These are phyloP conservation scores for Spea multiplicata DNA, from an alignment of 2,113 vertebrate genomes.

Conservation along the genomic window DNA sequence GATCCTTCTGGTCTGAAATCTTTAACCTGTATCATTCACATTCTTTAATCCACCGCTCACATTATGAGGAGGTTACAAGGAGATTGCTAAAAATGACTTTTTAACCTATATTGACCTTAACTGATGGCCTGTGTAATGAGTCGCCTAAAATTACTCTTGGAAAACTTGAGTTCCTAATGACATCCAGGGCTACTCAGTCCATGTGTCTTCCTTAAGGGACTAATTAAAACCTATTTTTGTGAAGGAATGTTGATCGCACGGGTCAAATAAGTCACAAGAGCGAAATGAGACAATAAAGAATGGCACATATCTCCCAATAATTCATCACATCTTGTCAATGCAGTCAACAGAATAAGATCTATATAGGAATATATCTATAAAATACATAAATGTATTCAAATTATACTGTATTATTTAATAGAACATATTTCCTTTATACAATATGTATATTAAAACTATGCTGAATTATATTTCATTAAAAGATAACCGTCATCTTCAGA, in stretches of 20 bases:
- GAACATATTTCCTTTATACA: too few species aligned
- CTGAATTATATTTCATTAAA: too few species aligned
- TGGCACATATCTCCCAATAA: neutral
- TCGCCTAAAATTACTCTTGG: conserved; percentile 29
- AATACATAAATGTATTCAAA: too few species aligned
- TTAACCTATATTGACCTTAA: conserved; percentile 36
- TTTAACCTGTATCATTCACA: neutral
- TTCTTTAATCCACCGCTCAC: conserved; percentile 11
- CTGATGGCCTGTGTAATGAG: conserved; percentile 44
- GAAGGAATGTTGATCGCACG: conserved; percentile 35
- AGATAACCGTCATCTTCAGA: too few species aligned
- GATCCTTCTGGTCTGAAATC: neutral
- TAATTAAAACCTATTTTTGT: conserved; percentile 36
- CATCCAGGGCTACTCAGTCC: conserved; percentile 27
- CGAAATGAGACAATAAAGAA: neutral
- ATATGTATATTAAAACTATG: too few species aligned
- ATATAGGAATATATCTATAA: too few species aligned
- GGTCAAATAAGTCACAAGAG: neutral
- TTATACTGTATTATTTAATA: too few species aligned
- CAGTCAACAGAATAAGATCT: too few species aligned
- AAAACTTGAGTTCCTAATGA: conserved; percentile 41
- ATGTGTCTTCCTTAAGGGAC: conserved; percentile 41
- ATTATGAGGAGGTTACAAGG: conserved; percentile 11
- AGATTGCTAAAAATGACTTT: conserved; percentile 26
- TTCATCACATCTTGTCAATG: neutral